Conservation (phyloP, 2,888 invertebrate genomes). For the Apamea monoglypha region DNA sequence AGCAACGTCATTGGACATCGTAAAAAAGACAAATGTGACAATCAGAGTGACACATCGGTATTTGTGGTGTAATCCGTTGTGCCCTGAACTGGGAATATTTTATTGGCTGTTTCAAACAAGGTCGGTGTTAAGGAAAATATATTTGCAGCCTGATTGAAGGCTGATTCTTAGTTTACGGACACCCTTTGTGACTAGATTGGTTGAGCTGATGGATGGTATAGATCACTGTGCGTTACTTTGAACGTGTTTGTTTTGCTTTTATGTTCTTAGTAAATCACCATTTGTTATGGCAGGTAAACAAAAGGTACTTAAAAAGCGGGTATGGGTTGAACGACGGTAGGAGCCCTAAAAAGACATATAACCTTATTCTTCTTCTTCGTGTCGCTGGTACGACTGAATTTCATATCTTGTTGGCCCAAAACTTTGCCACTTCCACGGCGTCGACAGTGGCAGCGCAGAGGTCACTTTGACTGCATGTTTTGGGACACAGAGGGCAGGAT, state of each 20-base stretch:
- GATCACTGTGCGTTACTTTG: slow-evolving; percentile 13
- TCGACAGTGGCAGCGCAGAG: too few species aligned
- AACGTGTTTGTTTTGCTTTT: not conserved
- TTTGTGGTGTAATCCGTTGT: slow-evolving; percentile 65
- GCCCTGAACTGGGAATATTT: slow-evolving; percentile 48
- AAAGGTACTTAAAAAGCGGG: not conserved
- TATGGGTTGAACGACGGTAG: not conserved
- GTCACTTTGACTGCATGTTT: too few species aligned
- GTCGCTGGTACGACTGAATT: too few species aligned
- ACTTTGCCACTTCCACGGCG: too few species aligned
- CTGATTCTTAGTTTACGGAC: slow-evolving; percentile 51
- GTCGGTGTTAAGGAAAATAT: slow-evolving; percentile 62
- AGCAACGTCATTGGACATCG: slow-evolving; percentile 66
- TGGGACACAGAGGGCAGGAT: too few species aligned
- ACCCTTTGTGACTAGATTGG: slow-evolving; percentile 33
- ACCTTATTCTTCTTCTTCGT: too few species aligned
- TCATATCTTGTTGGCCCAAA: too few species aligned
- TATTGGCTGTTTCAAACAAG: slow-evolving; percentile 55
- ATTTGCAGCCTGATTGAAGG: slow-evolving; percentile 57
- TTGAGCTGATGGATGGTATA: slow-evolving; percentile 35
- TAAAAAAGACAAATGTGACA: slow-evolving; percentile 78
- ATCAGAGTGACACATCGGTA: slow-evolving; percentile 74
- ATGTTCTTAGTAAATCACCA: slow-evolving; percentile 23
- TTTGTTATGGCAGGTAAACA: not conserved
- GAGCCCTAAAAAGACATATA: not conserved